Evolutionary conservation across 2,888 invertebrate genomes (phyloP).

Genomic region (Lampropteryx suffumata): DNA sequence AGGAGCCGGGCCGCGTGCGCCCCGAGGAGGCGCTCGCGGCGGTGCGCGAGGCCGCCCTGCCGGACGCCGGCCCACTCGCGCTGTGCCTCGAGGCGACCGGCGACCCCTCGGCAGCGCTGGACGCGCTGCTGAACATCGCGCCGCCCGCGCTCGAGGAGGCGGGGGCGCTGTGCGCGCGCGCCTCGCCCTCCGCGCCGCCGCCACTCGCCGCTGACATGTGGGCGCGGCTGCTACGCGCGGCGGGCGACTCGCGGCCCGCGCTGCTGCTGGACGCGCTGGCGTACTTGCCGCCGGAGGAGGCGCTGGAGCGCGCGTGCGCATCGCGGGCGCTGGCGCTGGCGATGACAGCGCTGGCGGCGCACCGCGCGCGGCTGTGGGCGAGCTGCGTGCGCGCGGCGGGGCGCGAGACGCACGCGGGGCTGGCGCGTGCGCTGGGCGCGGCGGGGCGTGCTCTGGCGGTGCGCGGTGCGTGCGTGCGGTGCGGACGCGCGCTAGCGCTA

Average conservation of each 20-base stretch:
- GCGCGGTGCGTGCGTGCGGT: slow-evolving; percentile 59
- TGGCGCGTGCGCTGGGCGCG: slow-evolving; percentile 56
- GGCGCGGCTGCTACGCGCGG: slow-evolving; percentile 50
- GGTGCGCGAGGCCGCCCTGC: slow-evolving; percentile 53
- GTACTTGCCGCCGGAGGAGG: slow-evolving; percentile 56
- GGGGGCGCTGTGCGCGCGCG: slow-evolving; percentile 58
- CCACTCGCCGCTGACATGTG: slow-evolving; percentile 53
- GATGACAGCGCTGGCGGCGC: slow-evolving; percentile 45
- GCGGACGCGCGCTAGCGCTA: slow-evolving; percentile 51
- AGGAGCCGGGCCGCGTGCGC: slow-evolving; percentile 58
- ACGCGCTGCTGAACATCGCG: slow-evolving; percentile 52
- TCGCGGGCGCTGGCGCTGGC: slow-evolving; percentile 50
- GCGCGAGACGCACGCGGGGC: slow-evolving; percentile 54
- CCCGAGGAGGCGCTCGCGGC: slow-evolving; percentile 68
- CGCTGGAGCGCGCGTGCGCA: slow-evolving; percentile 49
- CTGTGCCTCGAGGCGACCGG: slow-evolving; percentile 68
- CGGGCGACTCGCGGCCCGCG: slow-evolving; percentile 48
- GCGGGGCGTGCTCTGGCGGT: slow-evolving; percentile 59
- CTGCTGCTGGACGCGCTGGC: slow-evolving; percentile 62
- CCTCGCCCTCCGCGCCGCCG: slow-evolving; percentile 53
- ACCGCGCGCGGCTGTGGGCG: slow-evolving; percentile 43
- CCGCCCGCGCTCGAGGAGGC: slow-evolving; percentile 40
- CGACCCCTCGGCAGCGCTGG: slow-evolving; percentile 64
- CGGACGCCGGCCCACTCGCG: slow-evolving; percentile 66
- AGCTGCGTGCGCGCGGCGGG: slow-evolving; percentile 46